Base-by-base conservation (phyloP, 2,797 vertebrate species). In the Betta splendens region DNA sequence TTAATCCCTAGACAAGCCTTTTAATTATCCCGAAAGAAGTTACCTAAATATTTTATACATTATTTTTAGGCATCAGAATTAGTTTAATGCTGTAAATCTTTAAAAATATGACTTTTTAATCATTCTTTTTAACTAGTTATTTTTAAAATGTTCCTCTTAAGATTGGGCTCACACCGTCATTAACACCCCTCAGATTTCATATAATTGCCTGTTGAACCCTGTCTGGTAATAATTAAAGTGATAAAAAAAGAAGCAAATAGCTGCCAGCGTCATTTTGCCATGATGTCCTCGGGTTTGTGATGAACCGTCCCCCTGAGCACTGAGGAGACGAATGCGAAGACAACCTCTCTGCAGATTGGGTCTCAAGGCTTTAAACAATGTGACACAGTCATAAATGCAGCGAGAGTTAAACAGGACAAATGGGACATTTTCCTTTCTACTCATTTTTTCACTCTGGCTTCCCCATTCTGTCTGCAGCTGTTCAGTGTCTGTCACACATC, bases 401-500 rank as follows among this genome's bases (percentile, higher is more conserved):
- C 44, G 16, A 23, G 62, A 64, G 57, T 74, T 70, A 77, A 69
- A 56, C 38, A 42, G 45, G 42, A 69, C 55, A 59, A 75, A 69
- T 51, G 53, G n/a, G 67, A 20, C 0, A 15, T 63, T 63, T 56
- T 66, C n/a, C 59, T 49, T 49, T 46, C 49, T 60, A 74, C 32
- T 57, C 64, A 57, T 64, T 66, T 54, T 55, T 37, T 62, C 39
- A 42, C 50, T 64, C 11, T 51, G 72, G 17, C 5, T 5, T 2
- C 21, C 18, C 29, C n/a, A 28, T 45, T 72, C 48, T 77, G 29
- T 76, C 54, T 69, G 63, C 65, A 60, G 76, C 75, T 84, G 76
- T 55, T 71, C 35, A 50, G 36, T 46, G 72, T 51, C 64, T 17
- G 51, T 72, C 63, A 72, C 68, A 69, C 80, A 79, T 80, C 74